Evolutionary conservation across 2,797 vertebrate species (phyloP).

Genomic region (Streptopelia turtur): DNA sequence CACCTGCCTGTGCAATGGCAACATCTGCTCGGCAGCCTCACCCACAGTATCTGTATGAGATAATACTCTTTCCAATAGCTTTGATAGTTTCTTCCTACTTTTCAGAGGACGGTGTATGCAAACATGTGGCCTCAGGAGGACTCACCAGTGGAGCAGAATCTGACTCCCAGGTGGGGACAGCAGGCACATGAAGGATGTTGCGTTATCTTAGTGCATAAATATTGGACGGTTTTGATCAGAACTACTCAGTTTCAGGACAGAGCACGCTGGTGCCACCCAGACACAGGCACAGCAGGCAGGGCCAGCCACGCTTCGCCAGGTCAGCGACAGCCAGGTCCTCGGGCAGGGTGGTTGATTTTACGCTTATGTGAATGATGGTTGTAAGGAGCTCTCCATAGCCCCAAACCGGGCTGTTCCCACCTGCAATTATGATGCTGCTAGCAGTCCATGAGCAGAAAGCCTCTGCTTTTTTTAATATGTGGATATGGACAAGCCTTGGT

Average conservation of each 20-base stretch:
- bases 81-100: background rate
- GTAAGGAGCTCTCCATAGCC: background rate
- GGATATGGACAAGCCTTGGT: background rate
- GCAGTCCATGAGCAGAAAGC: background rate
- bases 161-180: background rate
- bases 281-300: background rate
- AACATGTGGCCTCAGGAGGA: background rate
- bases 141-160: background rate
- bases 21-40: background rate
- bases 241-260: background rate
- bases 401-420: background rate
- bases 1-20: background rate
- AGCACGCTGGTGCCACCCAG: background rate
- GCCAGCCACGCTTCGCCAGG: background rate
- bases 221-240: background rate
- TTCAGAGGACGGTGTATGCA: background rate
- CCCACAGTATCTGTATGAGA: background rate
- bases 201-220: background rate
- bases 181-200: background rate
- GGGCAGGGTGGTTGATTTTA: background rate
- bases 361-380: accelerated
- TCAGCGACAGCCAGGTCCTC: background rate
- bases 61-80: background rate
- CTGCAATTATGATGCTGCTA: background rate
- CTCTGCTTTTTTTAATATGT: background rate